Percentiles rank a stretch among this genome's conserved stretches.
Evolutionary conservation across 2,113 vertebrate species (phyloP).

Genomic region (Ondatra zibethicus): DNA sequence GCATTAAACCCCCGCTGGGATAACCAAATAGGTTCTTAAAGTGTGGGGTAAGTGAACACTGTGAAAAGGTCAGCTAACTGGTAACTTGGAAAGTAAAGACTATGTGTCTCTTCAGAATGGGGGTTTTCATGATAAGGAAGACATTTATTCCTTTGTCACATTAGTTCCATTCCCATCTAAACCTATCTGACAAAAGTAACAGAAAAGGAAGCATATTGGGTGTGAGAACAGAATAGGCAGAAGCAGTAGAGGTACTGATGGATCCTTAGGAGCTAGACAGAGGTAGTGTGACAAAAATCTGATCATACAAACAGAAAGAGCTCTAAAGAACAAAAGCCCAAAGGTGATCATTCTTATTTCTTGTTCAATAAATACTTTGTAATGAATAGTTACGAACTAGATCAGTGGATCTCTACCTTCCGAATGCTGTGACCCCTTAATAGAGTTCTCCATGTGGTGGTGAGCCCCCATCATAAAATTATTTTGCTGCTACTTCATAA

Average conservation of each 20-base stretch:
- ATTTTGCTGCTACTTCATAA: neutral
- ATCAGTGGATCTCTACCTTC: neutral
- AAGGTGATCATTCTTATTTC: neutral
- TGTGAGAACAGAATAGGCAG: neutral
- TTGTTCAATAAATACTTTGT: neutral
- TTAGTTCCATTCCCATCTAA: neutral
- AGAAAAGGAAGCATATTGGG: neutral
- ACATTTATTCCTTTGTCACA: neutral
- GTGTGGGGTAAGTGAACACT: slow-evolving; percentile 22
- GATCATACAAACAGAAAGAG: neutral
- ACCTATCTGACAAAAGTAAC: neutral
- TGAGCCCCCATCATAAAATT: neutral
- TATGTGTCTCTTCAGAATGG: neutral
- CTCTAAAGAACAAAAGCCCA: neutral
- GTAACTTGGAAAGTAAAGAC: neutral
- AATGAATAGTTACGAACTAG: neutral
- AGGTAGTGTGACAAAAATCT: too few species aligned
- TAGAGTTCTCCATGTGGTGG: neutral
- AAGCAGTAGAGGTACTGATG: neutral
- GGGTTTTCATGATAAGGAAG: neutral
- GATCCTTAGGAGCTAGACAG: neutral
- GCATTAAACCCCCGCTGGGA: slow-evolving; percentile 31
- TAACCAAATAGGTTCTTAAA: slow-evolving; percentile 45
- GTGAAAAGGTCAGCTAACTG: slow-evolving; percentile 28
- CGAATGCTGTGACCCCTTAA: neutral